Conservation (phyloP, 2,888 invertebrate species). For the Brachyptera putata region DNA sequence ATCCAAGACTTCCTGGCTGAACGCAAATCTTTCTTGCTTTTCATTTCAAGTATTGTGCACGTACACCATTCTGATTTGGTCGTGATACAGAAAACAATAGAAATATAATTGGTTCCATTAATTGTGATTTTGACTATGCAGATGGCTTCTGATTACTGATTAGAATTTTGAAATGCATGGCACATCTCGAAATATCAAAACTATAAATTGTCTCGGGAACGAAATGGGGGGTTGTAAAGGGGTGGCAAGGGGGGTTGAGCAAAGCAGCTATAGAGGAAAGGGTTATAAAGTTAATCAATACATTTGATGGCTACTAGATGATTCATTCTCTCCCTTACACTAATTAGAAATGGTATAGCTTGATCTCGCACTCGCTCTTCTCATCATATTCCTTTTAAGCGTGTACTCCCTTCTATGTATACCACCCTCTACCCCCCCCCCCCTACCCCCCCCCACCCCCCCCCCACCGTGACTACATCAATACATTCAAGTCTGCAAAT, state of each 20-base stretch:
- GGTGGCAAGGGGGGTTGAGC: constrained; percentile 29
- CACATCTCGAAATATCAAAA: constrained; percentile 17
- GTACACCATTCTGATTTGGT: too few relatives aligned
- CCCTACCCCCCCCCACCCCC: too few relatives aligned
- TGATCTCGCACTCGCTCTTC: background rate
- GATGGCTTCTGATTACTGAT: constrained; percentile 11
- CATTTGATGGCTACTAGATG: constrained; percentile 23
- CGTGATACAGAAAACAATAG: constrained; percentile 4
- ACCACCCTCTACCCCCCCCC: too few relatives aligned
- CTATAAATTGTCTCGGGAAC: constrained; percentile 30
- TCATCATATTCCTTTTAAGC: background rate
- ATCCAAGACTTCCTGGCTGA: too few relatives aligned
- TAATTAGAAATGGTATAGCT: constrained; percentile 17
- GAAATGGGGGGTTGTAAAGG: constrained; percentile 35
- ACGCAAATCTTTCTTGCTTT: too few relatives aligned
- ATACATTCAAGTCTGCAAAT: background rate
- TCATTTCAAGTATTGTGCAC: too few relatives aligned
- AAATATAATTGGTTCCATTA: constrained; percentile 14
- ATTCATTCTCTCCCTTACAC: constrained; percentile 20
- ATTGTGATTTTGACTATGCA: constrained; percentile 5
- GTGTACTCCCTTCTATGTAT: too few relatives aligned
- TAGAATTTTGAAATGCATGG: constrained; percentile 11
- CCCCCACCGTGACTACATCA: background rate
- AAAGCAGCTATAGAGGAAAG: constrained; percentile 21
- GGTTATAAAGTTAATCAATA: constrained; percentile 22